Percentiles rank a stretch among this genome's conserved stretches.
Conservation (phyloP, 2,113 vertebrate species). For the Ciconia boyciana region DNA sequence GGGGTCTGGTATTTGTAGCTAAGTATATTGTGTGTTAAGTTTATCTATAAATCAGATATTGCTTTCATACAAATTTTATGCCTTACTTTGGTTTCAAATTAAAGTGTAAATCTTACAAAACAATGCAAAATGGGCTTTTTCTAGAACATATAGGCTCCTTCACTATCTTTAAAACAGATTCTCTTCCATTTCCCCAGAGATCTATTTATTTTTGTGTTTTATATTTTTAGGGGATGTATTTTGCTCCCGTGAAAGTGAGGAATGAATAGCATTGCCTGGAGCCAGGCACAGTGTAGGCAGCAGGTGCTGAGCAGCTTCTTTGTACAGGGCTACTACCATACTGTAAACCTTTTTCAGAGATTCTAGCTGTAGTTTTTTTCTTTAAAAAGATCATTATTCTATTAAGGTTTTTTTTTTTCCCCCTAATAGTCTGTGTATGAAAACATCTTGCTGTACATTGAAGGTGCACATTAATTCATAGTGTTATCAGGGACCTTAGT, state of each 20-base stretch:
- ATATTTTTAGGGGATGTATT: conserved; percentile 56
- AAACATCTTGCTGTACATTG: neutral
- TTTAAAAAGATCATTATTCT: neutral
- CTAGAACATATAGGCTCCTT: neutral
- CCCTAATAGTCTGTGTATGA: neutral
- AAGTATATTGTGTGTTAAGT: conserved; percentile 37
- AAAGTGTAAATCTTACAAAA: conserved; percentile 59
- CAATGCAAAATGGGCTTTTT: conserved; percentile 40
- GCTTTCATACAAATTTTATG: conserved; percentile 57
- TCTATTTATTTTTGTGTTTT: conserved; percentile 60
- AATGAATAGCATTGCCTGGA: conserved; percentile 53
- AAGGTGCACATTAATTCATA: conserved; percentile 8
- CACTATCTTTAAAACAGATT: conserved; percentile 54
- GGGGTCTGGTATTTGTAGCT: conserved; percentile 28
- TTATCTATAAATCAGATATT: conserved; percentile 57
- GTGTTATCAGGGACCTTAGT: neutral
- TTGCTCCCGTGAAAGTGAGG: conserved; percentile 49
- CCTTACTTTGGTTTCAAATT: conserved; percentile 52
- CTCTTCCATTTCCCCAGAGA: neutral
- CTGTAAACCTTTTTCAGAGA: conserved; percentile 34
- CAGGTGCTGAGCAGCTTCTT: conserved; percentile 36
- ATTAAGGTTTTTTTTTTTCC: neutral
- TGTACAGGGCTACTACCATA: neutral
- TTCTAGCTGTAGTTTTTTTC: neutral
- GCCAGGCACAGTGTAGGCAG: conserved; percentile 48